These are phyloP conservation scores for Pseudococcus viburni DNA, from an alignment of 2,888 invertebrate species.

Conservation along the genomic window DNA sequence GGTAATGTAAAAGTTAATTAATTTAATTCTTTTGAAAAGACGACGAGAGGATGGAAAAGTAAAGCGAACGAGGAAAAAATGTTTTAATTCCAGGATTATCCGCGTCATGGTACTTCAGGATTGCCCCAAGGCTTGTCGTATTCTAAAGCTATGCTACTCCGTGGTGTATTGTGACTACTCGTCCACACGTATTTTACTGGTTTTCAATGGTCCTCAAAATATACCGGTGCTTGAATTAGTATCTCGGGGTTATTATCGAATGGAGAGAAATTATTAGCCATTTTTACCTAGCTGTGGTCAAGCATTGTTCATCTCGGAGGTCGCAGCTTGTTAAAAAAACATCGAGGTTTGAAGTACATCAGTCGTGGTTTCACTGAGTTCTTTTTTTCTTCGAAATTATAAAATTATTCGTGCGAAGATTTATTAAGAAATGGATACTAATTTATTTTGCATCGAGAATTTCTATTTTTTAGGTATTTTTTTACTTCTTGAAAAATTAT, in stretches of 20 bases:
- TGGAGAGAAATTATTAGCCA: not conserved
- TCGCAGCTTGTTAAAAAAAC: not conserved
- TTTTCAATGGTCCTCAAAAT: not conserved
- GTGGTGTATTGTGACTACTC: no score
- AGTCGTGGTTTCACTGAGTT: not conserved
- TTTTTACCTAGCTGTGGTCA: not conserved
- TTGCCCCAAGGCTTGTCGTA: not conserved
- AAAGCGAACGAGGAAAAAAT: not conserved
- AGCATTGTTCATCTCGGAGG: not conserved
- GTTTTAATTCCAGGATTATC: slow-evolving; percentile 25
- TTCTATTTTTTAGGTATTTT: no score
- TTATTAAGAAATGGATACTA: no score
- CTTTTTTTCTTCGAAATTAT: no score
- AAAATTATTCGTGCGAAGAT: no score
- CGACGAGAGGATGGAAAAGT: not conserved
- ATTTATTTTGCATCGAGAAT: no score
- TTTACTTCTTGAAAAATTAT: no score
- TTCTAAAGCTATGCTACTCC: not conserved
- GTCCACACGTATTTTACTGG: not conserved
- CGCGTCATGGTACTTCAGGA: not conserved
- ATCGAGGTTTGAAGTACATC: not conserved
- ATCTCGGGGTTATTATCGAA: not conserved
- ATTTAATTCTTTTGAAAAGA: slow-evolving; percentile 21
- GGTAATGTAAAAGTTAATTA: slow-evolving; percentile 18
- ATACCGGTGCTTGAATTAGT: not conserved